Percentiles rank a stretch among this genome's conserved stretches.
Evolutionary conservation across 2,113 vertebrate species (phyloP).

Genomic region (Podarcis muralis): DNA sequence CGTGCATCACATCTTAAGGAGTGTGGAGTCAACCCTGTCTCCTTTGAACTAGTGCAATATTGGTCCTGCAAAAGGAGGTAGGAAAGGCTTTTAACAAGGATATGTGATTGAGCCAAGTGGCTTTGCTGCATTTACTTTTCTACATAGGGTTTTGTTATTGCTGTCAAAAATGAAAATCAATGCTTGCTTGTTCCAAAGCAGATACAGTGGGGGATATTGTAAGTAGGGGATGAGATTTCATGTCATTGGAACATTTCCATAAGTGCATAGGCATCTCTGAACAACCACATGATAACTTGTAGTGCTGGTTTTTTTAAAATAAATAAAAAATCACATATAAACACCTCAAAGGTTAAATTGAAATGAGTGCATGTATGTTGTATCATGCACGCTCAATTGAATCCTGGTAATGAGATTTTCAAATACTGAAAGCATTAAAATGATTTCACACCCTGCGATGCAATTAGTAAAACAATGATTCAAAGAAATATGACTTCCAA

Average conservation of each 20-base stretch:
- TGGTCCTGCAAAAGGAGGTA: not conserved
- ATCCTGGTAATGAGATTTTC: constrained; percentile 62
- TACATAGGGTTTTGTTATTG: too few relatives aligned
- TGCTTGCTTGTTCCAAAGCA: not conserved
- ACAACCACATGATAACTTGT: constrained; percentile 34
- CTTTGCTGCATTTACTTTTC: too few relatives aligned
- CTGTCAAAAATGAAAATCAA: not conserved
- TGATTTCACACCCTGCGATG: constrained; percentile 51
- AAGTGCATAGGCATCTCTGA: not conserved
- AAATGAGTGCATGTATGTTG: not conserved
- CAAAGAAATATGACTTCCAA: constrained; percentile 59
- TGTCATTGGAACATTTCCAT: not conserved
- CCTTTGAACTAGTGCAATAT: not conserved
- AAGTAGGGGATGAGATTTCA: not conserved
- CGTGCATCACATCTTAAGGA: not conserved
- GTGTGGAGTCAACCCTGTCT: not conserved
- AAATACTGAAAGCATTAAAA: constrained; percentile 52
- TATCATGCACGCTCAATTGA: constrained; percentile 32
- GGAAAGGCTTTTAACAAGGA: not conserved
- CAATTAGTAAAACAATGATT: constrained; percentile 54
- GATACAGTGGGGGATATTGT: not conserved
- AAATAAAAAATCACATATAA: constrained; percentile 22
- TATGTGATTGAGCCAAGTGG: not conserved
- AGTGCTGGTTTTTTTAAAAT: constrained; percentile 11
- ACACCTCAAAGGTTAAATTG: constrained; percentile 25